Evolutionary conservation across 2,888 invertebrate species (phyloP), one percentile per base, ranked within the genome.

Genomic region (Cephalotes varians): DNA sequence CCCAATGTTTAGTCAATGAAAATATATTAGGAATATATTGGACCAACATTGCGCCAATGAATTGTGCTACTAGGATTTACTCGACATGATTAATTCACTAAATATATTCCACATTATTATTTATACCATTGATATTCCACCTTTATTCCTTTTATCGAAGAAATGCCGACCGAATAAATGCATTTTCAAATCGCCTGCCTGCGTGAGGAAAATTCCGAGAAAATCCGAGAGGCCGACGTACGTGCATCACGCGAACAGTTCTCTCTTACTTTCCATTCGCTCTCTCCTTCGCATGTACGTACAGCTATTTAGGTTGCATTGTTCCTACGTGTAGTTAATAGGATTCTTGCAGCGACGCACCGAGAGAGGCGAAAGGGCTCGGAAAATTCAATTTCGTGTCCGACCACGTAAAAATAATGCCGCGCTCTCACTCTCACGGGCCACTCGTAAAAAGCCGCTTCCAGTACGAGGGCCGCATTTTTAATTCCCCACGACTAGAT

Each of bases 331-430:
- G 77, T 62, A 67, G 82, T 84, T 87, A 87, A 87, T 84, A 85
- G 87, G 81, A 60, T 71, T 71, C 56, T 76, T 72, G 72, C 31
- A 60, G 69, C 79, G 60, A 47, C 58, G 34, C 51, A 21, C 56
- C 40, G 62, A 62, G 40, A 40, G 64, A 40, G 60, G 47, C 56
- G 73, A 58, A 60, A 86, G 74, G 21, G 80, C 76, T 83, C 21
- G 85, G 88, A 83, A 90, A 90, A 90, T 90, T 90, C 86, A 90
- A 90, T 90, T 90, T 88, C 83, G 84, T 74, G 82, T 82, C 84
- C 69, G 85, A 69, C 58, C 79, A 77, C 62, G 88, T 79, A 86
- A 84, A 86, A 86, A 81, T 87, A 87, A 86, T 81, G 85, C 84
- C 71, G 54, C 56, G 34, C 60, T 31, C 60, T 62, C 25, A 25